phyloP scores from a whole-genome alignment of 2,113 vertebrate genomes.

The Empidonax alnorum region DNA sequence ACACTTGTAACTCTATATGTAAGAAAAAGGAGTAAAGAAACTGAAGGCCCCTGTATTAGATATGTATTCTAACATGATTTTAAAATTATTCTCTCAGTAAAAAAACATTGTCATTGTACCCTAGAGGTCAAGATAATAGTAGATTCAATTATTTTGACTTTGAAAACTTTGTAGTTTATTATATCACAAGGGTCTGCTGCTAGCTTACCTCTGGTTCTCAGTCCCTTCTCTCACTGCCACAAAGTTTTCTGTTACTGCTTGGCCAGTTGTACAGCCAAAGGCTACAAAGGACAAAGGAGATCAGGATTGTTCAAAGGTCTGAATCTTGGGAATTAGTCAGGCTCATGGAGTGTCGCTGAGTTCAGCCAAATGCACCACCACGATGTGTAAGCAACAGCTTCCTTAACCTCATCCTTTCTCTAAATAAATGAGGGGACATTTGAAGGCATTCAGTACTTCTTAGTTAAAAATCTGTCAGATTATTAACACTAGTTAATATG shows the following conservation, averaged over 20 bases:
- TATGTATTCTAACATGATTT: background rate
- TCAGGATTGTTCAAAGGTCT: background rate
- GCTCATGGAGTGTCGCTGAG: background rate
- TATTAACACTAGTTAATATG: background rate
- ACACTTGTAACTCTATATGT: background rate
- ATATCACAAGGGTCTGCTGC: background rate
- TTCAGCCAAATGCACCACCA: background rate
- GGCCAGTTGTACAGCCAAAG: background rate
- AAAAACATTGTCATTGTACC: background rate
- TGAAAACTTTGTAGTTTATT: background rate
- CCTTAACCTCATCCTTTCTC: background rate
- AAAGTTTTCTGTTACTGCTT: background rate
- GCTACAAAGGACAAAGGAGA: fast-evolving
- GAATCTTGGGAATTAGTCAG: background rate
- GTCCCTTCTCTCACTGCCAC: background rate
- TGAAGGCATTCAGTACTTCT: background rate
- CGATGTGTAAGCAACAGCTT: background rate
- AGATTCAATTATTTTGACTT: background rate
- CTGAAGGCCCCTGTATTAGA: background rate
- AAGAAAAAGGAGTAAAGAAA: background rate
- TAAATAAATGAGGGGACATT: background rate
- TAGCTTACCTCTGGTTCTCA: background rate
- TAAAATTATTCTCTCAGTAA: background rate
- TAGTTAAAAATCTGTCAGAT: background rate
- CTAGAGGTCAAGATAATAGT: background rate